Percentiles rank a stretch among this genome's conserved stretches.
phyloP scores from a whole-genome alignment of 2,888 invertebrate species.

The Lepidocyrtinus sp. region DNA sequence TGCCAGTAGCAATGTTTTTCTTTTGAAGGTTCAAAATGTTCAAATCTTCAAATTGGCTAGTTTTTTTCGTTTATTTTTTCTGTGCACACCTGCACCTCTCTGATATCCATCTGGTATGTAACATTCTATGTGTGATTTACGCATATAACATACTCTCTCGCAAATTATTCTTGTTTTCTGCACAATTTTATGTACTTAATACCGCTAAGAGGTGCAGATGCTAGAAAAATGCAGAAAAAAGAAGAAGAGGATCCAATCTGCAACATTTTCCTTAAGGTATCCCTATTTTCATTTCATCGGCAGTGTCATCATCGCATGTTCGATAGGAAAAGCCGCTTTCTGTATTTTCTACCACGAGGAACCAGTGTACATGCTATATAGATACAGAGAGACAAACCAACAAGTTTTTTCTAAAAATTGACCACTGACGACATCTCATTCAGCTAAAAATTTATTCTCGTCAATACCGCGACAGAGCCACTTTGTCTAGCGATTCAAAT shows the following conservation, averaged over 20 bases:
- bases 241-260: too few relatives aligned
- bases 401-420: neutral
- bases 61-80: too few relatives aligned
- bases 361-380: neutral
- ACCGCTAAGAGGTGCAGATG: neutral
- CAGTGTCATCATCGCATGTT: neutral
- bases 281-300: neutral
- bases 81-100: neutral
- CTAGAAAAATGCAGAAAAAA: too few relatives aligned
- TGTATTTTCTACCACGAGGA: neutral
- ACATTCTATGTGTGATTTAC: too few relatives aligned
- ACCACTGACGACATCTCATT: neutral
- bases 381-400: neutral
- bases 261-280: neutral
- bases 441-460: neutral
- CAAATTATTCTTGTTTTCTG: neutral
- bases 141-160: neutral
- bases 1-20: neutral
- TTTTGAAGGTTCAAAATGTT: neutral
- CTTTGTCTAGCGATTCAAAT: slow-evolving; percentile 51
- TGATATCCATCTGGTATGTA: neutral
- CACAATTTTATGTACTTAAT: neutral
- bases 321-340: neutral
- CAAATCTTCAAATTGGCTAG: neutral
- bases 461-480: slow-evolving; percentile 26